Base-by-base conservation (phyloP, 2,797 vertebrate species). In the Helicolenus hilgendorfi region DNA sequence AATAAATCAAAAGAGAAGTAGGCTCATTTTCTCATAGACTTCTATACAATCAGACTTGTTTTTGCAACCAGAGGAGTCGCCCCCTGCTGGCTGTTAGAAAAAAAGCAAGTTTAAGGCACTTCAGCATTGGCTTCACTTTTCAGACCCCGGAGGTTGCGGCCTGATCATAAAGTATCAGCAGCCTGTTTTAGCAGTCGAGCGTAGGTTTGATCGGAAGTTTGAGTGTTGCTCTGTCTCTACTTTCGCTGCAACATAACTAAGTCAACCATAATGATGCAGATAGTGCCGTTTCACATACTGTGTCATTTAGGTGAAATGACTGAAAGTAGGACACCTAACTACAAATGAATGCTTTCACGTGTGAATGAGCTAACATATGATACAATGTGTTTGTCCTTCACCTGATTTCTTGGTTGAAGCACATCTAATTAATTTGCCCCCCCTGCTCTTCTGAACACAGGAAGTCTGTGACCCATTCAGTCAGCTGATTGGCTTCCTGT, bases 91-190 rank as follows among this genome's bases (percentile, higher is more conserved):
- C 20, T 20, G 0, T n/a, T 22, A 33, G 18, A 13, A 6, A 64
- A 7, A 0, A 64, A 64, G 62, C 29, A 64, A 1, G 31, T 22
- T 64, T 64, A n/a, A n/a, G 20, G 20, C 20, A 6, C 11, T 35
- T 22, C 10, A 0, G 0, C 60, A 6, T 63, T 8, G 18, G 29
- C 60, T n/a, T 63, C 4, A 29, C 26, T 60, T 60, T 5, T 29
- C 14, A 60, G 26, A 60, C 26, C 26, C 26, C 26, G 26, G 27
- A 62, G 15, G 60, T n/a, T 62, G 18, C 29, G 1, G 18, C 4
- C 2, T 33, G 29, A 31, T 63, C 27, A n/a, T 15, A 33, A 33
- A 33, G 9, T 5, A 9, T 33, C 29, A 63, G 60, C 29, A 33
- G 60, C 7, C n/a, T 55, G 49, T 55, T 55, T 0, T 3, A 55